phyloP scores from a whole-genome alignment of 1,140 invertebrate species.

The Charaxes varanes region DNA sequence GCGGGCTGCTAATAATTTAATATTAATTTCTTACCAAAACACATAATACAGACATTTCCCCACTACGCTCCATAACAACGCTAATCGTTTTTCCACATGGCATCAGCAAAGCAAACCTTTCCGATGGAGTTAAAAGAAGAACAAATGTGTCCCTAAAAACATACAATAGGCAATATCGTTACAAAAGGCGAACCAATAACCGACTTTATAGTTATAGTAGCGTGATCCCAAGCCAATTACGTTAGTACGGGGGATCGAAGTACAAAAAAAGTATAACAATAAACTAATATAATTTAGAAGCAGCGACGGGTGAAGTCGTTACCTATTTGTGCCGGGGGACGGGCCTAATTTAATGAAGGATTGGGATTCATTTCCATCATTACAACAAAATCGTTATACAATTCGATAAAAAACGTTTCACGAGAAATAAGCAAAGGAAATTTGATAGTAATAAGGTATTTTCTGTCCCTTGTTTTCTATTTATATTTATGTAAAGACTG shows the following conservation, averaged over 20 bases:
- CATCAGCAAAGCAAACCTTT: slow-evolving; percentile 12
- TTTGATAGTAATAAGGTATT: too few species aligned
- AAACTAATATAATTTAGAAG: slow-evolving; percentile 70
- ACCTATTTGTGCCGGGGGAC: slow-evolving; percentile 57
- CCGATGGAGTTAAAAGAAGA: slow-evolving; percentile 17
- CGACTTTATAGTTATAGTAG: slow-evolving; percentile 62
- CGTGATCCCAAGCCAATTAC: slow-evolving; percentile 69
- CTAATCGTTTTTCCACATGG: slow-evolving; percentile 21
- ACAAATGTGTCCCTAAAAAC: slow-evolving; percentile 20
- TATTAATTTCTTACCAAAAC: too few species aligned
- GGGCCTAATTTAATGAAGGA: slow-evolving; percentile 63
- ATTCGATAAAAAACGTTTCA: slow-evolving; percentile 13
- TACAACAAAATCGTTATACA: slow-evolving; percentile 35
- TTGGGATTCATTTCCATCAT: slow-evolving; percentile 54
- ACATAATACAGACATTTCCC: not conserved
- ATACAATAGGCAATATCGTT: slow-evolving; percentile 25
- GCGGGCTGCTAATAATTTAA: too few species aligned
- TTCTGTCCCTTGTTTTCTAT: too few species aligned
- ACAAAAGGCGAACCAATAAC: slow-evolving; percentile 61
- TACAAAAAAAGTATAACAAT: slow-evolving; percentile 68
- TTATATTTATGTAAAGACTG: too few species aligned
- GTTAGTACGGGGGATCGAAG: slow-evolving; percentile 62
- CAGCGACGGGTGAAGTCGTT: slow-evolving; percentile 50
- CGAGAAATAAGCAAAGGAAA: not conserved
- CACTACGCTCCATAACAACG: slow-evolving; percentile 11